These are phyloP conservation scores for Zygothrica quintamaculata DNA, from an alignment of 2,888 invertebrate genomes.

Conservation along the genomic window DNA sequence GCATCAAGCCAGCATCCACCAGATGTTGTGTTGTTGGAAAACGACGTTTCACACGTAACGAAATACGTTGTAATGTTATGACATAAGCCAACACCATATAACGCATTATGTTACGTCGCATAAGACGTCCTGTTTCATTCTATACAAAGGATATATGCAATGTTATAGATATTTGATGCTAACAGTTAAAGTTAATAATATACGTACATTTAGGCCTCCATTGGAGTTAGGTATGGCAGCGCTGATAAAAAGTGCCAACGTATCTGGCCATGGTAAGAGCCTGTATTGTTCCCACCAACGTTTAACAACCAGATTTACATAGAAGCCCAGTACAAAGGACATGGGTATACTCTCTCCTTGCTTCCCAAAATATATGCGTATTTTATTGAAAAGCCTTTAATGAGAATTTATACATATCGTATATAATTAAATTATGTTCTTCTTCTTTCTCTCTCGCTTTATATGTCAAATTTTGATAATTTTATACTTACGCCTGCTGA, in stretches of 20 bases:
- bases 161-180: not conserved
- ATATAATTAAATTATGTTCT: slow-evolving; percentile 62
- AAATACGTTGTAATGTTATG: slow-evolving; percentile 94
- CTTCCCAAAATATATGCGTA: slow-evolving; percentile 93
- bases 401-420: not conserved
- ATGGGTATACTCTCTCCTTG: slow-evolving; percentile 96
- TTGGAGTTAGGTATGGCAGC: slow-evolving; percentile 94
- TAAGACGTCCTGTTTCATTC: slow-evolving; percentile 95
- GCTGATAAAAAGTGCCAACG: slow-evolving; percentile 94
- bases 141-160: slow-evolving; percentile 80
- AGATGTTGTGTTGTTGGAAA: slow-evolving; percentile 96
- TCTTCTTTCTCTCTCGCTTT: too few species aligned
- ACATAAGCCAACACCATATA: slow-evolving; percentile 95
- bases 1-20: slow-evolving; percentile 95
- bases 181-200: too few species aligned
- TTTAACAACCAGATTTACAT: slow-evolving; percentile 95
- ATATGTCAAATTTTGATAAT: too few species aligned
- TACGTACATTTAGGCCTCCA: slow-evolving; percentile 83
- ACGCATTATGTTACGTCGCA: slow-evolving; percentile 95
- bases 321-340: slow-evolving; percentile 98
- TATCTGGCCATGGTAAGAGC: slow-evolving; percentile 96
- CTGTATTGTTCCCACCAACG: slow-evolving; percentile 98
- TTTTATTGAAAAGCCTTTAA: slow-evolving; percentile 93
- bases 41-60: slow-evolving; percentile 93
- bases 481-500: slow-evolving; percentile 92